Base-by-base conservation (phyloP, 2,888 invertebrate species). In the Cryptus viduatorius region DNA sequence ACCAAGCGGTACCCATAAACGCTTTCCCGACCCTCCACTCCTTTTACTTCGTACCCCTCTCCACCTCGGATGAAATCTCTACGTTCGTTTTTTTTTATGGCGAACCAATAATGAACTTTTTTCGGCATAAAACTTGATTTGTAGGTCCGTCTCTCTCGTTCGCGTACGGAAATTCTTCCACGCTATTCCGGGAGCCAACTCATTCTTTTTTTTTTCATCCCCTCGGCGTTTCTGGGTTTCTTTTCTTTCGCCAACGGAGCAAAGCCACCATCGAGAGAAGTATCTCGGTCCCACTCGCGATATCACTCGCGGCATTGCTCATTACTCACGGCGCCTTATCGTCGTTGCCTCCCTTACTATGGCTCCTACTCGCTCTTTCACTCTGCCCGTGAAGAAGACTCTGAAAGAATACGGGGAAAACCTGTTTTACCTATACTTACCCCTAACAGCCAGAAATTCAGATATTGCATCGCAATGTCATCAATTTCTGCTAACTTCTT, bases 301-400 rank as follows among this genome's bases (percentile, higher is more conserved):
- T 93, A 93, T 93, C 93, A 93, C 91, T 92, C 90, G 93, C 90
- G 91, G 92, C 93, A 92, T 92, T 93, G 92, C 93, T 93, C 93
- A 93, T 93, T 93, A 93, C 93, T 93, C 93, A 93, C 91, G 86
- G 89, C 90, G 91, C 90, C 93, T 93, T 93, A 93, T 93, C 93
- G 91, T 90, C 86, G 90, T 89, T 88, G 89, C 89, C 88, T 87
- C 81, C 82, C 85, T 80, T 79, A 76, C 85, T 61, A n/a, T 83
- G 29, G 77, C 84, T 86, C 79, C 82, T 82, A 73, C 68, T 71
- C 69, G 76, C 73, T 67, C 75, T 73, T 78, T 79, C 82, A 19
- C 59, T 37, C 37, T 65, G 59, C 79, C 67, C 50, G 8, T 44
- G 67, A 19, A 67, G 61, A 75, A 75, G n/a, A 69, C 76, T 81